Percentiles rank a stretch among this genome's conserved stretches.
Conservation (phyloP, 2,113 vertebrate genomes). For the Pelusios castaneus region DNA sequence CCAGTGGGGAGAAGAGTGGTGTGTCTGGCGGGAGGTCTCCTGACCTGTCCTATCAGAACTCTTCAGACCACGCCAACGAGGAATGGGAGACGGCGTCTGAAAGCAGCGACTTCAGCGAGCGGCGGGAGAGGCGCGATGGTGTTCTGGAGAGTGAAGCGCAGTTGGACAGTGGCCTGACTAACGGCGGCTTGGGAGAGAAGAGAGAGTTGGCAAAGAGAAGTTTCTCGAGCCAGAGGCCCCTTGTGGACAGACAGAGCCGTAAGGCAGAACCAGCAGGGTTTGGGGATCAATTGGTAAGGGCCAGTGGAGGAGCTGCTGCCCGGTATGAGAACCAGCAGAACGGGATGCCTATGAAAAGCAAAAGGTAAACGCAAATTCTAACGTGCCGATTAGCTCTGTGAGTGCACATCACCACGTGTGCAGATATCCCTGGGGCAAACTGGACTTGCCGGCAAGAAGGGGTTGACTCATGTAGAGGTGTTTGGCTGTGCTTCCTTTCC, state of each 20-base stretch:
- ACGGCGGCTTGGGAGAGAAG: conserved; percentile 85
- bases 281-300: conserved; percentile 81
- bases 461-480: neutral
- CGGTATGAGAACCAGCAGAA: conserved; percentile 89
- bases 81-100: conserved; percentile 98
- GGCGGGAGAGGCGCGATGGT: conserved; percentile 84
- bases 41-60: conserved; percentile 82
- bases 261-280: conserved; percentile 87
- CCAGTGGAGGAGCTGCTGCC: conserved; percentile 76
- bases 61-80: conserved; percentile 84
- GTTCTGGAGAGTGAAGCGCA: conserved; percentile 76
- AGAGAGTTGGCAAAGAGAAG: conserved; percentile 95
- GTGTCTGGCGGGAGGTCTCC: conserved; percentile 72
- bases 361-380: conserved; percentile 80
- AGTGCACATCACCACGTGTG: neutral
- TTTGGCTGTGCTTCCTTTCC: neutral
- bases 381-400: neutral
- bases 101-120: conserved; percentile 94
- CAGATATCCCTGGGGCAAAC: neutral
- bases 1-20: conserved; percentile 78
- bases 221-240: conserved; percentile 95
- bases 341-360: conserved; percentile 83
- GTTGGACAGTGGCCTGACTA: conserved; percentile 78
- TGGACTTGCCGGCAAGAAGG: neutral
- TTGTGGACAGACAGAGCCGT: conserved; percentile 93